Evolutionary conservation across 2,113 vertebrate genomes (phyloP).

Genomic region (Hydrolagus affinis): DNA sequence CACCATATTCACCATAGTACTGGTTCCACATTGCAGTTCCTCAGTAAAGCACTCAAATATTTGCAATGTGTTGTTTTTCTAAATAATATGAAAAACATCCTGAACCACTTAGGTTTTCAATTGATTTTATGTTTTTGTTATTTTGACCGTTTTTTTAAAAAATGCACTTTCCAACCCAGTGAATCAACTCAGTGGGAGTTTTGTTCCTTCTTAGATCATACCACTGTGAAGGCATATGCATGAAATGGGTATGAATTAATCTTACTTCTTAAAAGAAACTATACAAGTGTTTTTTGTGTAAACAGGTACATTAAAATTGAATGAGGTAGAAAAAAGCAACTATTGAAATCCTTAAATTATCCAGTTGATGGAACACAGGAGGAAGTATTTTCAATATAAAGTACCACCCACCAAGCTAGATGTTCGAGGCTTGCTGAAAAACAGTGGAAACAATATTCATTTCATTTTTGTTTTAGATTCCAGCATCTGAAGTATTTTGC

Average conservation of each 20-base stretch:
- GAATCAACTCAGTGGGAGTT: not conserved
- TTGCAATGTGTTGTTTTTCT: not conserved
- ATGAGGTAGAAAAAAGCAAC: too few relatives aligned
- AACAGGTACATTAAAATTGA: not conserved
- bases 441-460: too few relatives aligned
- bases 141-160: not conserved
- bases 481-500: too few relatives aligned
- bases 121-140: not conserved
- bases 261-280: not conserved
- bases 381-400: too few relatives aligned
- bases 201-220: not conserved
- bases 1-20: too few relatives aligned
- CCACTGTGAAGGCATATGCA: not conserved
- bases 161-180: not conserved
- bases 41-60: not conserved
- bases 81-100: not conserved
- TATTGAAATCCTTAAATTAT: too few relatives aligned
- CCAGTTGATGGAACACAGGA: too few relatives aligned
- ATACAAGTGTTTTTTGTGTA: not conserved
- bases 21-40: not conserved
- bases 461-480: too few relatives aligned
- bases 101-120: too few relatives aligned
- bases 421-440: too few relatives aligned
- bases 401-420: too few relatives aligned
- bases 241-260: not conserved